These are phyloP conservation scores for Carassius gibelio DNA, from an alignment of 2,113 vertebrate species.

Conservation along the genomic window DNA sequence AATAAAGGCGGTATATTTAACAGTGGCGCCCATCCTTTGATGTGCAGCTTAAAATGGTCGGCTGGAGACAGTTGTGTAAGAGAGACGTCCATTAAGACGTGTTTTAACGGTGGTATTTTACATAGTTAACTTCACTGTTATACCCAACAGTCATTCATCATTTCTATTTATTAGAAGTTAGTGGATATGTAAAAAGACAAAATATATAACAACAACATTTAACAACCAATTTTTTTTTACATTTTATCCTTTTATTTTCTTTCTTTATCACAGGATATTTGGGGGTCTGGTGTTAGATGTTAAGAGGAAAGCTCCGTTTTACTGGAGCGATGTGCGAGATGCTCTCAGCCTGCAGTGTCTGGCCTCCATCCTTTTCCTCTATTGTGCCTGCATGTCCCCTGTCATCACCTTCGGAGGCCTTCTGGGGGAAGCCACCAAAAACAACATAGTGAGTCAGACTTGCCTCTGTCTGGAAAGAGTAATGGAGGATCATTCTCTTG, in stretches of 20 bases:
- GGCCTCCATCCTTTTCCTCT: conserved; percentile 97
- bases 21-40: conserved; percentile 28
- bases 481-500: background rate
- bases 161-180: too few species aligned
- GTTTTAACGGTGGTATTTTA: background rate
- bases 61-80: conserved; percentile 2
- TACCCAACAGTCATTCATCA: background rate
- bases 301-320: conserved; percentile 89
- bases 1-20: conserved; percentile 17
- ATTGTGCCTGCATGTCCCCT: conserved; percentile 99
- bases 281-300: conserved; percentile 93
- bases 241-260: background rate
- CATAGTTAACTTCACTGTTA: background rate
- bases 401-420: conserved; percentile 98
- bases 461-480: background rate
- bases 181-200: too few species aligned
- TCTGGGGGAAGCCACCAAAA: conserved; percentile 94
- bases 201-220: too few species aligned
- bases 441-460: conserved; percentile 87
- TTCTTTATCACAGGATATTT: conserved; percentile 81
- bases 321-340: conserved; percentile 92
- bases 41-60: conserved; percentile 25
- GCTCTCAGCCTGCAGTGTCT: conserved; percentile 93
- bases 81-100: background rate
- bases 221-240: too few species aligned